phyloP scores from a whole-genome alignment of 2,888 invertebrate species.

The Uropetala carovei region DNA sequence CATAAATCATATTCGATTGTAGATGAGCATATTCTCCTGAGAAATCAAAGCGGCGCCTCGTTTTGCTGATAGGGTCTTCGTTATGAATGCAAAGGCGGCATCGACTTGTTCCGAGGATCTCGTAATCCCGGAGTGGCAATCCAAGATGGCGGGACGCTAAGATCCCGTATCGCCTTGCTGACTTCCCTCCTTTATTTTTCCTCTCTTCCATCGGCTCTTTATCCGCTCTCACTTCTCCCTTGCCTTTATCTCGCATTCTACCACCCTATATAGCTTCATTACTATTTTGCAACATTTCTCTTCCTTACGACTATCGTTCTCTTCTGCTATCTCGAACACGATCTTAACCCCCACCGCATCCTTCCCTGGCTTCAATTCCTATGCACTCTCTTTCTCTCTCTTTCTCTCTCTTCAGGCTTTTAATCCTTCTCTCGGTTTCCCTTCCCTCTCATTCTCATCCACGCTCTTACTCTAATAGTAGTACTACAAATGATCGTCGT shows the following conservation, averaged over 20 bases:
- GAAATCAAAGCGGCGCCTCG: conserved; percentile 27
- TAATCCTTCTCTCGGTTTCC: neutral
- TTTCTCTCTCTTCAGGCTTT: neutral
- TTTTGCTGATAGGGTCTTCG: neutral
- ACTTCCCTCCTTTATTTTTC: neutral
- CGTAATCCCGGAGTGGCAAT: neutral
- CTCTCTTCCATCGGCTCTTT: neutral
- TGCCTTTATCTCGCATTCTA: neutral
- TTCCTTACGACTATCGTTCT: neutral
- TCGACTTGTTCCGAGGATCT: neutral
- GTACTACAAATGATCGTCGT: neutral
- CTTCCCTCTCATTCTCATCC: neutral
- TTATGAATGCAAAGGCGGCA: conserved; percentile 3
- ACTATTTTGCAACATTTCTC: neutral
- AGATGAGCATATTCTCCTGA: neutral
- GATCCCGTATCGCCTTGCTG: neutral
- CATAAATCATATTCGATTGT: neutral
- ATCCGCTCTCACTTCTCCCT: no score
- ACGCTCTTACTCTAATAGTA: neutral
- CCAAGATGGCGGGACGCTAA: neutral
- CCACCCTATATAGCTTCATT: neutral
- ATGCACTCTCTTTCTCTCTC: neutral
- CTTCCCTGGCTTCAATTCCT: neutral
- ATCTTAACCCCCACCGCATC: neutral
- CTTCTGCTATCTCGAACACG: neutral